These are phyloP conservation scores for Yponomeuta malinellus DNA, from an alignment of 2,888 invertebrate genomes.

Conservation along the genomic window DNA sequence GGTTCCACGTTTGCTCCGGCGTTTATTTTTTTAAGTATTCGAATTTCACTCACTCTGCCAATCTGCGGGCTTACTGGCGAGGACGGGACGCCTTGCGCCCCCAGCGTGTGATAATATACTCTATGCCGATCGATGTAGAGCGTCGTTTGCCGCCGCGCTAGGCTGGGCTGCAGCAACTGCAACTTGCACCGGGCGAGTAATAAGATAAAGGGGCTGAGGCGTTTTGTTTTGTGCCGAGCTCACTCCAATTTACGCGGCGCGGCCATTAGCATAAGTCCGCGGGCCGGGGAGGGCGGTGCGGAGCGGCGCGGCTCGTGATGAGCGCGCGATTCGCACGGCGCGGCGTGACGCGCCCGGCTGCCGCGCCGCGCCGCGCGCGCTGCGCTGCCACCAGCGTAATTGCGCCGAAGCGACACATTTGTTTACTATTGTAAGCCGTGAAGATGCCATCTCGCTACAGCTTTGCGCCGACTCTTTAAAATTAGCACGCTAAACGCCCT, in stretches of 20 bases:
- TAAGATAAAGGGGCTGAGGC: slow-evolving; percentile 71
- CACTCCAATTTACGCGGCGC: slow-evolving; percentile 71
- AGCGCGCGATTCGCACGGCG: slow-evolving; percentile 17
- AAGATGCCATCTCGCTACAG: slow-evolving; percentile 67
- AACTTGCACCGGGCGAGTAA: slow-evolving; percentile 32
- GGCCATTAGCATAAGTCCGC: slow-evolving; percentile 72
- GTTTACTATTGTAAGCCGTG: slow-evolving; percentile 73
- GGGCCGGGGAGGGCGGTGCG: slow-evolving; percentile 54
- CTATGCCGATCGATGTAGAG: slow-evolving; percentile 40
- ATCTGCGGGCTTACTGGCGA: slow-evolving; percentile 55
- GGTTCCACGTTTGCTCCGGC: slow-evolving; percentile 71
- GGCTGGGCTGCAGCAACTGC: background rate
- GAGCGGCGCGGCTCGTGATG: slow-evolving; percentile 26
- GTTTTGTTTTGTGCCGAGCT: slow-evolving; percentile 67
- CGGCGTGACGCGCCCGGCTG: slow-evolving; percentile 23
- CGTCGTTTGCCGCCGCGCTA: slow-evolving; percentile 30
- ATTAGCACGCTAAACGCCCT: slow-evolving; percentile 56
- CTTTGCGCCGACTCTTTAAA: slow-evolving; percentile 59
- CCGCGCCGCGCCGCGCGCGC: slow-evolving; percentile 22
- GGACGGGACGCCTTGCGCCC: slow-evolving; percentile 32
- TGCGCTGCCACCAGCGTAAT: slow-evolving; percentile 46
- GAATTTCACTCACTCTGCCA: slow-evolving; percentile 62
- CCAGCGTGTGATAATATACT: slow-evolving; percentile 41
- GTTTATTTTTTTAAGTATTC: slow-evolving; percentile 67
- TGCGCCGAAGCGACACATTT: slow-evolving; percentile 69